These are phyloP conservation scores for Andrena cerasifolii DNA, from an alignment of 1,140 invertebrate genomes.

Conservation along the genomic window DNA sequence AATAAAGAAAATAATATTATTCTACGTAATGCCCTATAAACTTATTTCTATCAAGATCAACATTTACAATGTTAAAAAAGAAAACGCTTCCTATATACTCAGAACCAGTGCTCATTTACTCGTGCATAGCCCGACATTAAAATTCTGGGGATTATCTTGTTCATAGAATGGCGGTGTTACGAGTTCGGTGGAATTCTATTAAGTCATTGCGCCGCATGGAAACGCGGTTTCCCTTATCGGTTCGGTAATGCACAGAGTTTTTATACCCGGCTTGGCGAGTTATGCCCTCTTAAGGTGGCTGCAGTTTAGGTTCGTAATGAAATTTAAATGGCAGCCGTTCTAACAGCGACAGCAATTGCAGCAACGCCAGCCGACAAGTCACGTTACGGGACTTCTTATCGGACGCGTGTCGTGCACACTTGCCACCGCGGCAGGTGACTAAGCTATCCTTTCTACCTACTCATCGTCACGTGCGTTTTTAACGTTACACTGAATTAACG, in stretches of 20 bases:
- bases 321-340: constrained; percentile 66
- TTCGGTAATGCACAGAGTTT: neutral
- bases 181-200: constrained; percentile 33
- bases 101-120: neutral
- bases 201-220: constrained; percentile 15
- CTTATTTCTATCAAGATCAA: too few relatives aligned
- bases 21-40: too few relatives aligned
- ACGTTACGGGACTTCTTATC: constrained; percentile 65
- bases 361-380: constrained; percentile 38
- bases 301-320: constrained; percentile 61
- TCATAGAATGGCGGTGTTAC: neutral
- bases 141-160: neutral
- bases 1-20: too few relatives aligned
- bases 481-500: constrained; percentile 29
- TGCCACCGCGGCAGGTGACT: constrained; percentile 46
- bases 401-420: constrained; percentile 57
- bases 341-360: constrained; percentile 46
- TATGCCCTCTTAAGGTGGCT: constrained; percentile 35
- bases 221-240: constrained; percentile 7
- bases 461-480: constrained; percentile 53
- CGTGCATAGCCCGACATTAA: neutral
- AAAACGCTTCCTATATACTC: too few relatives aligned
- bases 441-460: constrained; percentile 62
- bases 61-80: neutral
- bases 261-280: constrained; percentile 23